Base-by-base conservation (phyloP, 2,113 vertebrate genomes). In the Chloropsis cyanopogon region DNA sequence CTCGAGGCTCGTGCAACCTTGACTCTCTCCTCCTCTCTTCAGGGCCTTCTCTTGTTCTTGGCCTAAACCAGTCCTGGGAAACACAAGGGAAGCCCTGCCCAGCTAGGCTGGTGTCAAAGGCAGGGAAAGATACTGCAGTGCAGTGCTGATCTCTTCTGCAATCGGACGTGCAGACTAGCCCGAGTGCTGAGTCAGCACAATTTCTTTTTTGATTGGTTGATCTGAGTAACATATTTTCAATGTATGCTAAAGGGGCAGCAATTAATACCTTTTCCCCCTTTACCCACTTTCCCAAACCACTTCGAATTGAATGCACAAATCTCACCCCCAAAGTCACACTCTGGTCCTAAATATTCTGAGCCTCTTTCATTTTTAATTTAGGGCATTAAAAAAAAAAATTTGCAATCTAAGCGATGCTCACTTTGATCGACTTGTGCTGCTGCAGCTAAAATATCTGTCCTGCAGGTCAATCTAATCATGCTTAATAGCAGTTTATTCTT, bases 131-230 rank as follows among this genome's bases (percentile, higher is more conserved):
- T 98, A 95, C 98, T 98, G 98, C 98, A 98, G 98, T 98, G 98
- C 98, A 98, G 97, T 98, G 97, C 96, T 95, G 96, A 97, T 97
- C 97, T 96, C 97, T 97, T 97, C 98, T 98, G 98, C 99, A 98
- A 98, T 97, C 93, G 92, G 98, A 98, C 97, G 98, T 98, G 98
- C 98, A 98, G 91, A 86, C 95, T 92, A 86, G 96, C 97, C 96
- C 96, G 78, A 92, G 84, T 85, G 93, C 98, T 99, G 98, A 99
- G 97, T 99, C 99, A 98, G 98, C 98, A 98, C 97, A 97, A 96
- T 97, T 95, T 96, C 69, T 91, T 83, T 78, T 98, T 98, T 98
- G 98, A 98, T 98, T 98, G 98, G 98, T 97, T 98, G 97, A 98
- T 97, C 92, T n/a, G 76, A 96, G 97, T 96, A 97, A 96, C 95